These are phyloP conservation scores for Uropsilus gracilis DNA, from an alignment of 2,113 vertebrate genomes.

Conservation along the genomic window DNA sequence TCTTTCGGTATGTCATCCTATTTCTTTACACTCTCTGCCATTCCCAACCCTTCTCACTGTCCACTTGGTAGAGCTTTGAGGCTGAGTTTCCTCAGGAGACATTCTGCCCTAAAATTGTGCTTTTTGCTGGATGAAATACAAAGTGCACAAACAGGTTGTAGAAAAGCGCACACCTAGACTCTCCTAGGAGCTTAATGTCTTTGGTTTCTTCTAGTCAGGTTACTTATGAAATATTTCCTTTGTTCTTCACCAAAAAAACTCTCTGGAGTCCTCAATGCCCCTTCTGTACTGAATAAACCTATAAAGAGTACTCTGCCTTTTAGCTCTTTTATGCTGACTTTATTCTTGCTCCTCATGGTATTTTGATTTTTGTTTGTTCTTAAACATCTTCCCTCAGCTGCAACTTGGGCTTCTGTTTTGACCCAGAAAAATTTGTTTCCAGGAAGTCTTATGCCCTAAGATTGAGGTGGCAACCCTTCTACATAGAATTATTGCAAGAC, in stretches of 20 bases:
- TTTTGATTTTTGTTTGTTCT: not conserved
- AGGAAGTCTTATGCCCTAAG: not conserved
- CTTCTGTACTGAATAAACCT: not conserved
- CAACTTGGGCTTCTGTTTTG: conserved; percentile 59
- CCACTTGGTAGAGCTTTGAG: conserved; percentile 6
- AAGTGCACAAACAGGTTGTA: not conserved
- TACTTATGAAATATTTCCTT: conserved; percentile 23
- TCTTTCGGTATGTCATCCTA: not conserved
- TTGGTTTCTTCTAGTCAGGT: conserved; percentile 53
- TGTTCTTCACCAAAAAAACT: conserved; percentile 24
- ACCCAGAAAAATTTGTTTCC: conserved; percentile 2
- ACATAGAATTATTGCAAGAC: not conserved
- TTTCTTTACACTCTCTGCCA: not conserved
- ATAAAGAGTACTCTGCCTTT: conserved; percentile 15
- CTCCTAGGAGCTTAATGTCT: conserved; percentile 49
- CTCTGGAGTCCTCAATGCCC: conserved; percentile 7
- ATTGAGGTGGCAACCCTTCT: not conserved
- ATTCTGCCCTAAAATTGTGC: conserved; percentile 55
- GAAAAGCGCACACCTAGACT: not conserved
- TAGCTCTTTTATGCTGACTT: conserved; percentile 7
- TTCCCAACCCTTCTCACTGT: not conserved
- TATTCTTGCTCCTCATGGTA: not conserved
- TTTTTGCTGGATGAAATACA: conserved; percentile 6
- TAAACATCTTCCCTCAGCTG: not conserved
- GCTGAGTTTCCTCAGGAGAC: conserved; percentile 61